Base-by-base conservation (phyloP, 2,888 invertebrate genomes). In the Blomia tropicalis region DNA sequence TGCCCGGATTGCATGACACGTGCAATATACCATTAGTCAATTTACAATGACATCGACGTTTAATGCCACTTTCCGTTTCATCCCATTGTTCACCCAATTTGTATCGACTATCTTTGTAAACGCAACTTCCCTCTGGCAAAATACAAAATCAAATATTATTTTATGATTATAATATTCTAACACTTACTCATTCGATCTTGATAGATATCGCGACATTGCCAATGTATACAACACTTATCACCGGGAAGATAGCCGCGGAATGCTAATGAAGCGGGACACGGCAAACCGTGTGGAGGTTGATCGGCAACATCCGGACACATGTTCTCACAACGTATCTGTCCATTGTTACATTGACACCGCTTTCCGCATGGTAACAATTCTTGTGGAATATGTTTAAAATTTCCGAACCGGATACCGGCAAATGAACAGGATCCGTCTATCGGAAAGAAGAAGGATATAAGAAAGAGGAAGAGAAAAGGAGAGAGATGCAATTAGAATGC, bases 311-410 rank as follows among this genome's bases (percentile, higher is more conserved):
- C 84, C 1, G 84, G 81, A 74, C 91, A 91, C 17, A 82, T 80
- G 41, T 83, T 82, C 67, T 85, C 83, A 70, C 91, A 91, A 66
- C 87, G 84, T 22, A 91, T 79, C 67, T 84, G 85, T 19, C 90
- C 88, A 73, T 84, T 83, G 72, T 89, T 87, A 71, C 90, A 91
- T 72, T 83, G 87, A 71, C 90, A 91, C 68, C 84, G 80, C 68
- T 84, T 80, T 66, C 88, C 86, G 71, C 90, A 91, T 14, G 87
- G 85, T 2, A 89, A 59, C 30, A 70, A 75, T 60, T 83, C 80
- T 7, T 80, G 75, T 0, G 90, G 89, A 53, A 91, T 81, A 69
- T 84, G 83, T 62, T 84, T 83, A 83, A 86, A 88, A 73, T 90
- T 88, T 41, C 79, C 79, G 65, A 82, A 80, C 22, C 65, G 68